Base-by-base conservation (phyloP, 1,140 invertebrate genomes). In the Drosophila punjabiensis region DNA sequence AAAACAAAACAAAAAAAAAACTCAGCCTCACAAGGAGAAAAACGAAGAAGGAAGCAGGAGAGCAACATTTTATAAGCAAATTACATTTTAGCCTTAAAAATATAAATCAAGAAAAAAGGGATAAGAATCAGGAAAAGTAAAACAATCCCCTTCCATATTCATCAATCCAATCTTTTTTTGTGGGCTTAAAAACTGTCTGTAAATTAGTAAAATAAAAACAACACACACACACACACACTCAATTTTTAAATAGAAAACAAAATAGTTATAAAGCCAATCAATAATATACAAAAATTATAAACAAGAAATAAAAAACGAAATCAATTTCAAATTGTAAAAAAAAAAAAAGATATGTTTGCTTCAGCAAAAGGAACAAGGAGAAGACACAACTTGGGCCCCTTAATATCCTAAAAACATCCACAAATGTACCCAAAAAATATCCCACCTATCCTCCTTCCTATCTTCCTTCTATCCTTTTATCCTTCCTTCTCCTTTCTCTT, bases 191-290 rank as follows among this genome's bases (percentile, higher is more conserved):
- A 87, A 82, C 82, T 73, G 83, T 86, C 82, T 86, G 83, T 86
- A 86, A 82, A 87, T 74, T 87, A 79, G 55, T 81, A 47, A 64
- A 62, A 33, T 30, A 43, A 59, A 45, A 76, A 16, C 20, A 24
- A 60, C 60, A 74, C 24, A 66, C 45, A 71, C n/a, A n/a, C n/a
- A n/a, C 35, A 61, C 24, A 68, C 48, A 71, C 45, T 76, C 77
- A 81, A 79, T 88, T 88, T 88, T 88, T 71, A 89, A 89, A 79
- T 81, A 88, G 65, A 75, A 84, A 88, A 81, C 61, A 73, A 83
- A 67, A 71, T 88, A 87, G 76, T 56, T 87, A 55, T 87, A 80
- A 76, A 63, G 58, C 48, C 68, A 85, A 79, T 76, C 69, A 60
- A 68, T 71, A 60, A 68, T 71, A 48, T 70, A 81, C 60, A 64